A percentile compares a stretch with the other conserved stretches of the same genome.
Conservation (phyloP, 2,113 vertebrate genomes). For the Mormoops blainvillei region DNA sequence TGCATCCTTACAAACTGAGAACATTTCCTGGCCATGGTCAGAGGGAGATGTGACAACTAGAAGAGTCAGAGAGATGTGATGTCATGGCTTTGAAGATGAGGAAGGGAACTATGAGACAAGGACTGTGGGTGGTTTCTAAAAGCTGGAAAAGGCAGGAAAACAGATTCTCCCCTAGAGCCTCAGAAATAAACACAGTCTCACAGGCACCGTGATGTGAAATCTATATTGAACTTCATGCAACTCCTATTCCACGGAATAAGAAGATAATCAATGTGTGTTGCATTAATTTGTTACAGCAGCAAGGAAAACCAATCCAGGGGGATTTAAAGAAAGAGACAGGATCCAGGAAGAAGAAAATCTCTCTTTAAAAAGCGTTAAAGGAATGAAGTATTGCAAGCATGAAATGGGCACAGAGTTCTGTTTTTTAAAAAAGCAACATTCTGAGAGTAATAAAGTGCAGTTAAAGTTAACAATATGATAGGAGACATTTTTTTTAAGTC, state of each 20-base stretch:
- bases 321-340: conserved; percentile 12
- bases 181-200: not conserved
- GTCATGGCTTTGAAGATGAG: not conserved
- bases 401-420: conserved; percentile 32
- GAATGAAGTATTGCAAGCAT: conserved; percentile 23
- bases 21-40: not conserved
- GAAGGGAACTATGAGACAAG: not conserved
- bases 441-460: conserved; percentile 31
- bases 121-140: not conserved
- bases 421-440: conserved; percentile 54
- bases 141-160: not conserved
- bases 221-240: not conserved
- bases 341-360: not conserved
- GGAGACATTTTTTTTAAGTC: not conserved
- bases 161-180: not conserved
- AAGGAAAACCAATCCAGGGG: not conserved
- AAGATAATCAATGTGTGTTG: not conserved
- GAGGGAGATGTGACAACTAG: not conserved
- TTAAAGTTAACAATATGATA: conserved; percentile 52
- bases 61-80: not conserved
- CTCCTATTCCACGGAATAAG: not conserved
- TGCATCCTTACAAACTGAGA: not conserved
- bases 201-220: not conserved
- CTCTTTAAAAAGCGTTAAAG: conserved; percentile 21
- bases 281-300: not conserved